phyloP scores from a whole-genome alignment of 2,888 invertebrate species.

The Meteorus cinctellus region DNA sequence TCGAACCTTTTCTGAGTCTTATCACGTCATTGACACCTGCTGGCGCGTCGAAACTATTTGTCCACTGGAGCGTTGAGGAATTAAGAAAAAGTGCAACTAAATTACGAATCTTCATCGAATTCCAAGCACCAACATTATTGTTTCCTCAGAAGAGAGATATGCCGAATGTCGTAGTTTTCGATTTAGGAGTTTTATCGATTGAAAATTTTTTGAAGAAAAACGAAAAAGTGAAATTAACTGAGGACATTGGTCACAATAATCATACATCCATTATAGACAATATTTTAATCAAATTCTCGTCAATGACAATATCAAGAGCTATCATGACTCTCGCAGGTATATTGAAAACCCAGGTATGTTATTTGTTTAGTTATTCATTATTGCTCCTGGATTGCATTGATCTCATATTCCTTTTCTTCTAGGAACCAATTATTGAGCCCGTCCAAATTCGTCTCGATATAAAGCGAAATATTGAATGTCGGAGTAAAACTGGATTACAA shows the following conservation, averaged over 20 bases:
- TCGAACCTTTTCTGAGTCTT: slow-evolving; percentile 74
- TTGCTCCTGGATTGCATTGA: background rate
- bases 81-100: slow-evolving; percentile 75
- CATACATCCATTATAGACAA: slow-evolving; percentile 78
- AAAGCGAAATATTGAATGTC: slow-evolving; percentile 78
- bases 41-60: slow-evolving; percentile 47
- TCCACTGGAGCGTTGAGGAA: slow-evolving; percentile 71
- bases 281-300: slow-evolving; percentile 80
- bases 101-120: slow-evolving; percentile 79
- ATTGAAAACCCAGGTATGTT: slow-evolving; percentile 80
- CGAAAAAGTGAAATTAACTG: slow-evolving; percentile 59
- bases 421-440: slow-evolving; percentile 86
- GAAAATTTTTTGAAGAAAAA: slow-evolving; percentile 86
- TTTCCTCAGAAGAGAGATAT: slow-evolving; percentile 87
- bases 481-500: slow-evolving; percentile 62
- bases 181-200: slow-evolving; percentile 83
- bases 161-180: slow-evolving; percentile 84
- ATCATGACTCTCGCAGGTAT: slow-evolving; percentile 84
- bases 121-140: slow-evolving; percentile 84
- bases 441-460: slow-evolving; percentile 82
- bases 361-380: background rate
- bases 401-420: slow-evolving; percentile 47
- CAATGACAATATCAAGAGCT: slow-evolving; percentile 81
- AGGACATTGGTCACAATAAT: slow-evolving; percentile 45
- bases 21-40: slow-evolving; percentile 45